Evolutionary conservation across 2,113 vertebrate species (phyloP).

Genomic region (Eptesicus fuscus): DNA sequence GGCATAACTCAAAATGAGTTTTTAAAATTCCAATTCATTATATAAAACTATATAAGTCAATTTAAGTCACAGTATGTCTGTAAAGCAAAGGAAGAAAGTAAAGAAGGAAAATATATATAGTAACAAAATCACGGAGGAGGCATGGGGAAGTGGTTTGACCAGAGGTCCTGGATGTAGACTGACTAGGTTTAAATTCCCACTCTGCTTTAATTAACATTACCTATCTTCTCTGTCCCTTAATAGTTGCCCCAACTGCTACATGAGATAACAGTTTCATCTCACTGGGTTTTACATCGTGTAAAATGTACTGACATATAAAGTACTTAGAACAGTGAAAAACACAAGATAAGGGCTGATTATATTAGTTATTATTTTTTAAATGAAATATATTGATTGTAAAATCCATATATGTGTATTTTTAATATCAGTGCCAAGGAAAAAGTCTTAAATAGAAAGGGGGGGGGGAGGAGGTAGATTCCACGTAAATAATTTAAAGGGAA

Average conservation of each 20-base stretch:
- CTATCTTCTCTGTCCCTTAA: neutral
- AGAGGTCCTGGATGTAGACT: neutral
- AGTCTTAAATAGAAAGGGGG: neutral
- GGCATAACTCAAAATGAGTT: neutral
- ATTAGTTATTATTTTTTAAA: neutral
- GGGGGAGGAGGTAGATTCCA: neutral
- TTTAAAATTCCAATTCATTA: neutral
- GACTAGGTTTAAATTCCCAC: neutral
- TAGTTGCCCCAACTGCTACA: neutral
- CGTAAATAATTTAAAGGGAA: constrained; percentile 1
- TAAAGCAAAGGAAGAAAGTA: neutral
- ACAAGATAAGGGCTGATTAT: neutral
- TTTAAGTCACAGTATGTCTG: neutral
- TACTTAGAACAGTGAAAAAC: neutral
- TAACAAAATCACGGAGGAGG: neutral
- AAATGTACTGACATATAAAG: neutral
- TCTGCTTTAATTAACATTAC: neutral
- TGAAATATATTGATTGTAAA: constrained; percentile 12
- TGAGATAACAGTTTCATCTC: neutral
- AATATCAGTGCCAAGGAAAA: neutral
- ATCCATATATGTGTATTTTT: neutral
- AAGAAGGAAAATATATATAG: neutral
- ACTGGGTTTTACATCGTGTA: neutral
- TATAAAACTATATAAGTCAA: constrained; percentile 15
- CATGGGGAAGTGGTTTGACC: neutral